Conservation (phyloP, 2,113 vertebrate genomes). For the Alexandromys fortis region DNA sequence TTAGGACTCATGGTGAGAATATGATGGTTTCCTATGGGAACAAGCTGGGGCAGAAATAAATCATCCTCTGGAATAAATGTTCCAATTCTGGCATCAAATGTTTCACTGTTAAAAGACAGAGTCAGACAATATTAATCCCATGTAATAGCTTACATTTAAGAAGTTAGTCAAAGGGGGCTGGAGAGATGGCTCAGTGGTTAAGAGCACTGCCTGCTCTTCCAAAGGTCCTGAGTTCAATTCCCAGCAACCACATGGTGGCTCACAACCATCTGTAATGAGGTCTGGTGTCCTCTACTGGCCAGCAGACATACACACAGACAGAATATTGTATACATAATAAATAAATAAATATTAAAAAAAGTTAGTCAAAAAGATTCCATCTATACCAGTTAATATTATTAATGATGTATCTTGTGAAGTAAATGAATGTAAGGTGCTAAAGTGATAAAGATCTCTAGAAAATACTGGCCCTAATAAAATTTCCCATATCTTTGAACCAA, state of each 20-base stretch:
- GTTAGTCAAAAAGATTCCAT: not conserved
- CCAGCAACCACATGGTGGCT: too few relatives aligned
- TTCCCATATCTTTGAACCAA: not conserved
- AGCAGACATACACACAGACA: too few relatives aligned
- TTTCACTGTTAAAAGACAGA: not conserved
- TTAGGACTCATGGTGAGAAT: slow-evolving; percentile 28
- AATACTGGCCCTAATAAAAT: not conserved
- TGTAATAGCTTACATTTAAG: not conserved
- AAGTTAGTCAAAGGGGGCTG: not conserved
- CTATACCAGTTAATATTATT: not conserved
- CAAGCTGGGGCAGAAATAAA: not conserved
- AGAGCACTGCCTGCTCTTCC: too few relatives aligned
- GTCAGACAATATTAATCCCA: not conserved
- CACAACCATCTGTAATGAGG: too few relatives aligned
- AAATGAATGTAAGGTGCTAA: not conserved
- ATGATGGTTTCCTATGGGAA: slow-evolving; percentile 20
- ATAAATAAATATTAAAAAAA: not conserved
- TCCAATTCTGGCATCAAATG: not conserved
- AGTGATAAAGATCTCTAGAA: not conserved
- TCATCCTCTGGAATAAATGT: not conserved
- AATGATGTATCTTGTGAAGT: not conserved
- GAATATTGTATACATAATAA: too few relatives aligned
- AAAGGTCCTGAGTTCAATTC: too few relatives aligned
- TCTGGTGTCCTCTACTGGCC: too few relatives aligned
- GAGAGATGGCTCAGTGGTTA: too few relatives aligned